phyloP scores from a whole-genome alignment of 2,888 invertebrate genomes.

The Lithophane semibrunnea region DNA sequence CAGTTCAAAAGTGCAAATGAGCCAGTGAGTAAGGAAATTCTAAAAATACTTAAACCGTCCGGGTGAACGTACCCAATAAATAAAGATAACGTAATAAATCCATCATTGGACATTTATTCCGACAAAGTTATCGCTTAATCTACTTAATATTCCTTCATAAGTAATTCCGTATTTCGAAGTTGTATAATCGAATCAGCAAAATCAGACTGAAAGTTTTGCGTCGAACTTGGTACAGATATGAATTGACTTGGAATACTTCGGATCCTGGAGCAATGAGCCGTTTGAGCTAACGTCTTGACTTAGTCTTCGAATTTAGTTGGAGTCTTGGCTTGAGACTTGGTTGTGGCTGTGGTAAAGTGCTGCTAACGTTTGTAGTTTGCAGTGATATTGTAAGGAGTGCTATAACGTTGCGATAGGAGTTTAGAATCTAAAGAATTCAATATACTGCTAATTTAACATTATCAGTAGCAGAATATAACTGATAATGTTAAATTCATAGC shows the following conservation, averaged over 20 bases:
- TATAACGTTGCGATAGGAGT: neutral
- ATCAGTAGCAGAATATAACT: too few relatives aligned
- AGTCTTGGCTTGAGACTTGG: conserved; percentile 1
- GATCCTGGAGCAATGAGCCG: conserved; percentile 37
- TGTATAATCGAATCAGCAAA: conserved; percentile 63
- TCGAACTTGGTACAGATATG: conserved; percentile 60
- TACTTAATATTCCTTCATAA: conserved; percentile 60
- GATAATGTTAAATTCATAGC: too few relatives aligned
- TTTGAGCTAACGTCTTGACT: conserved; percentile 26
- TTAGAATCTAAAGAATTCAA: neutral
- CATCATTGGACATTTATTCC: conserved; percentile 45
- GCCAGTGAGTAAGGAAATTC: neutral
- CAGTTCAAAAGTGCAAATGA: neutral
- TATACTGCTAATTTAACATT: too few relatives aligned
- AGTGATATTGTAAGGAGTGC: neutral
- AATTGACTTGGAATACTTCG: conserved; percentile 50
- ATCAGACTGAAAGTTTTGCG: conserved; percentile 61
- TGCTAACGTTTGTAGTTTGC: conserved; percentile 17
- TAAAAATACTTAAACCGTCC: conserved; percentile 8
- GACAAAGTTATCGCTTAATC: conserved; percentile 55
- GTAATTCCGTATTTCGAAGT: conserved; percentile 60
- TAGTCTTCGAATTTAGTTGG: conserved; percentile 29
- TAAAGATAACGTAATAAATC: conserved; percentile 49
- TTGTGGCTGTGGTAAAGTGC: conserved; percentile 14
- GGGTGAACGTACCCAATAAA: conserved; percentile 20